A percentile compares a stretch with the other conserved stretches of the same genome.
Evolutionary conservation across 2,888 invertebrate species (phyloP).

Genomic region (Argyresthia albistria): DNA sequence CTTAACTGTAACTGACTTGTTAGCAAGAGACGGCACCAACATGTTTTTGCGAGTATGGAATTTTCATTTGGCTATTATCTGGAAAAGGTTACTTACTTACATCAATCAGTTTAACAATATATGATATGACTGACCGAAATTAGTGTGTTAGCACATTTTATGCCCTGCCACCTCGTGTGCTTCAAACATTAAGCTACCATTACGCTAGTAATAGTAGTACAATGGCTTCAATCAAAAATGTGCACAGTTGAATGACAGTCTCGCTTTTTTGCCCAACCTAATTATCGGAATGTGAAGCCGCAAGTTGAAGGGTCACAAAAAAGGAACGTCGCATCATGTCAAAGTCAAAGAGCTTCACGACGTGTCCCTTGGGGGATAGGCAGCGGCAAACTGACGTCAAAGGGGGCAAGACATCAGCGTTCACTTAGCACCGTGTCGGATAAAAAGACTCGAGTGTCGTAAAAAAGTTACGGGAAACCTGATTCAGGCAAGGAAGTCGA

Average conservation of each 20-base stretch:
- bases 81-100: no score
- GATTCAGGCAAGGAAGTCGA: no score
- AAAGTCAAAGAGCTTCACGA: neutral
- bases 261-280: neutral
- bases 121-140: no score
- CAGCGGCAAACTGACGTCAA: neutral
- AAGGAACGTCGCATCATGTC: neutral
- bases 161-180: no score
- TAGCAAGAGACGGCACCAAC: no score
- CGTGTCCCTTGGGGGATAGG: neutral
- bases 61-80: no score
- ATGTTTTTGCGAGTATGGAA: no score
- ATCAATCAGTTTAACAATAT: no score
- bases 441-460: constrained; percentile 29
- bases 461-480: constrained; percentile 43
- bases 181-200: no score
- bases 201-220: no score
- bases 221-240: neutral
- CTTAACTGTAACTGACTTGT: no score
- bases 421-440: constrained; percentile 35
- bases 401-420: constrained; percentile 25
- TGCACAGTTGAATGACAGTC: neutral
- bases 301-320: neutral
- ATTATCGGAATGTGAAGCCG: neutral
- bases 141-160: no score